phyloP scores from a whole-genome alignment of 1,140 invertebrate genomes.

The Drosophila mojavensis region DNA sequence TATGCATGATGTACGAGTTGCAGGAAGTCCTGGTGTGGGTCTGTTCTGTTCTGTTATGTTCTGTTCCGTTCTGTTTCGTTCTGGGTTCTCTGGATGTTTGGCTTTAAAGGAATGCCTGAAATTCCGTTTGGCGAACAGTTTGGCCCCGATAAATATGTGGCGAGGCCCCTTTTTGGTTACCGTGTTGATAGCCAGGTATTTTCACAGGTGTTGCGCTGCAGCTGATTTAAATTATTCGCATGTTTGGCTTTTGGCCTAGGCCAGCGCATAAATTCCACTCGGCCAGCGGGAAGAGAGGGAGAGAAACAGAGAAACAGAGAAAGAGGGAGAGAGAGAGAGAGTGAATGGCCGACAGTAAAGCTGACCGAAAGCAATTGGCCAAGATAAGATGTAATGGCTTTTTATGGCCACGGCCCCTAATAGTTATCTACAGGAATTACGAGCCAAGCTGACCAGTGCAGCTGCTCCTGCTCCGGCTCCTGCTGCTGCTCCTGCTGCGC shows the following conservation, averaged over 20 bases:
- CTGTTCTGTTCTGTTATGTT: neutral
- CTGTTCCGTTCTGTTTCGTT: too few species aligned
- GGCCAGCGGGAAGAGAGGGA: neutral
- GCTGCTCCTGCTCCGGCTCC: neutral
- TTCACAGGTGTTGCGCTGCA: conserved; percentile 56
- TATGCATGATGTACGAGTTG: conserved; percentile 56
- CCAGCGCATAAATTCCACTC: conserved; percentile 20
- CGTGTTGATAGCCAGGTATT: conserved; percentile 41
- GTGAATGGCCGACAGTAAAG: neutral
- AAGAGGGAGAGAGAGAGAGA: too few species aligned
- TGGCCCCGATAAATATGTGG: conserved; percentile 16
- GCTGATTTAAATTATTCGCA: conserved; percentile 68
- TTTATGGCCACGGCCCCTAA: conserved; percentile 50
- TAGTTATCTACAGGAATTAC: conserved; percentile 72
- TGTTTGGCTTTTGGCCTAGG: conserved; percentile 36
- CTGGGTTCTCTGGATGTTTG: neutral
- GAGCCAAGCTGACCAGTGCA: conserved; percentile 32
- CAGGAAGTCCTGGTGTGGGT: neutral
- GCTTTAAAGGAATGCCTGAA: conserved; percentile 21
- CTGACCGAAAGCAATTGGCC: conserved; percentile 72
- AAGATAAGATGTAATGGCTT: conserved; percentile 77
- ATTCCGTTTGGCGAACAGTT: conserved; percentile 25
- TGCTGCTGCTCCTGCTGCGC: neutral
- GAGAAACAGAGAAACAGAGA: too few species aligned
- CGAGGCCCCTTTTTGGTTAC: neutral